phyloP scores from a whole-genome alignment of 2,797 vertebrate genomes.

The Fistularia commersonii region DNA sequence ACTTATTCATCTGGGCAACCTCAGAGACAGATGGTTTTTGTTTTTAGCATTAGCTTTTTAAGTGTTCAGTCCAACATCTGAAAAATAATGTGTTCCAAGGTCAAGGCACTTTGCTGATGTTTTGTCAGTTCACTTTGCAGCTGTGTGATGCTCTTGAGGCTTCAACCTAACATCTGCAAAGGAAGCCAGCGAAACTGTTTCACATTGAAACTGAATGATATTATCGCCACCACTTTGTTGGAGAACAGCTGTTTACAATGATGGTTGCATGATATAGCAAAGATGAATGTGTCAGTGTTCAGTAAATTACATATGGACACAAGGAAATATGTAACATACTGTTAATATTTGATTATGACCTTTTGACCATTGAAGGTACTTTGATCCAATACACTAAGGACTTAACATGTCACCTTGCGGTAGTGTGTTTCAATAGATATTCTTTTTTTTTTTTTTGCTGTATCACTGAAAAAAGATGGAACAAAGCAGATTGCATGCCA shows the following conservation, averaged over 20 bases:
- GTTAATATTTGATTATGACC: too few relatives aligned
- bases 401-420: too few relatives aligned
- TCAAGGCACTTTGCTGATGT: conserved; percentile 17
- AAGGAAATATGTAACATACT: too few relatives aligned
- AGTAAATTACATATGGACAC: neutral
- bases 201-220: conserved; percentile 20
- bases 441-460: too few relatives aligned
- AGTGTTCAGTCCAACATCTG: conserved; percentile 16
- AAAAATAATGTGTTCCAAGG: conserved; percentile 5
- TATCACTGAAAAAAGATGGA: too few relatives aligned
- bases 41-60: conserved; percentile 46
- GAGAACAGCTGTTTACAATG: conserved; percentile 27
- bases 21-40: conserved; percentile 44
- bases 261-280: conserved; percentile 17
- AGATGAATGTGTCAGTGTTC: neutral
- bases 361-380: too few relatives aligned
- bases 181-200: conserved; percentile 11
- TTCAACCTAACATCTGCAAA: neutral
- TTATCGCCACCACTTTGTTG: conserved; percentile 5
- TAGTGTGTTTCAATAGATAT: too few relatives aligned
- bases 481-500: too few relatives aligned
- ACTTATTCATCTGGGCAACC: conserved; percentile 22
- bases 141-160: conserved; percentile 18
- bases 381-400: too few relatives aligned
- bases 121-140: conserved; percentile 13